Evolutionary conservation across 2,888 invertebrate species (phyloP).

Genomic region (Lomographa bimaculata): DNA sequence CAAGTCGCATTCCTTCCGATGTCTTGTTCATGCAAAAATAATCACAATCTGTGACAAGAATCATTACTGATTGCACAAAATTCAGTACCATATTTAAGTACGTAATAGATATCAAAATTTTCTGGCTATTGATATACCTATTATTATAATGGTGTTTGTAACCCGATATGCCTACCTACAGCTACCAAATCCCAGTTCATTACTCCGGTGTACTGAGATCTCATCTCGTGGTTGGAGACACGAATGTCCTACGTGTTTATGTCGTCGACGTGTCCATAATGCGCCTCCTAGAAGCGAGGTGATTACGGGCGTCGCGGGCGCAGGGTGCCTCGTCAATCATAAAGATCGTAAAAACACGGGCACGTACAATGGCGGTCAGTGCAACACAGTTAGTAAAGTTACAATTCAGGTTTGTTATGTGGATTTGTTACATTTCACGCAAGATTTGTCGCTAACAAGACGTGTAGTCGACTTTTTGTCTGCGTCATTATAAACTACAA

Average conservation of each 20-base stretch:
- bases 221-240: slow-evolving; percentile 43
- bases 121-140: too few species aligned
- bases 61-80: slow-evolving; percentile 13
- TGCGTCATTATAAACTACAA: slow-evolving; percentile 22
- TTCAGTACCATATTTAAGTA: slow-evolving; percentile 15
- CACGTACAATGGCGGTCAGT: slow-evolving; percentile 40
- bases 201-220: slow-evolving; percentile 35
- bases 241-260: slow-evolving; percentile 49
- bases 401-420: slow-evolving; percentile 43
- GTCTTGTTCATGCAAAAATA: slow-evolving; percentile 28
- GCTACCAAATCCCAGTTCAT: slow-evolving; percentile 34
- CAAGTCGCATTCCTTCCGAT: slow-evolving; percentile 44
- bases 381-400: slow-evolving; percentile 38
- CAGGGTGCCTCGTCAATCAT: slow-evolving; percentile 67
- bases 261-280: slow-evolving; percentile 54
- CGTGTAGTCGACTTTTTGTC: slow-evolving; percentile 30
- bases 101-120: too few species aligned
- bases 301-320: slow-evolving; percentile 41
- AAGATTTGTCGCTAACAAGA: slow-evolving; percentile 48
- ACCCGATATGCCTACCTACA: slow-evolving; percentile 41
- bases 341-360: slow-evolving; percentile 57
- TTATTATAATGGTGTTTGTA: slow-evolving; percentile 28
- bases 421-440: slow-evolving; percentile 69
- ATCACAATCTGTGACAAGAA: slow-evolving; percentile 10
- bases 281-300: slow-evolving; percentile 51